Conservation (phyloP, 2,797 vertebrate species). For the Propithecus perrieri region DNA sequence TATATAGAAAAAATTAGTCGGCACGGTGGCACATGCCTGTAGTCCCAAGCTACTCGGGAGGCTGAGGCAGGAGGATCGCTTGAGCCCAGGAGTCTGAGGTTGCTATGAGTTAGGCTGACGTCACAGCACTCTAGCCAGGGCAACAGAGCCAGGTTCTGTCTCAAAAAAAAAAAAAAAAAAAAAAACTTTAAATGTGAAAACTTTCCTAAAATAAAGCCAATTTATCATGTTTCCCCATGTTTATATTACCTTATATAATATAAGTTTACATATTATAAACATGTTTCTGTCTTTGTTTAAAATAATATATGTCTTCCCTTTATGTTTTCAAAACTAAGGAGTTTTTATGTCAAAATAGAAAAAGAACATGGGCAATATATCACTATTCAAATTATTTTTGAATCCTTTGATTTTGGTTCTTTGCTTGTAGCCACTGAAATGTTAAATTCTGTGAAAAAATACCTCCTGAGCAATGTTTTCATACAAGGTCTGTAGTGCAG, state of each 20-base stretch:
- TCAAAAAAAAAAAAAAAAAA: too few species aligned
- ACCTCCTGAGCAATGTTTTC: not conserved
- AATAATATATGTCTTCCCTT: not conserved
- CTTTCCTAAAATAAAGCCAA: not conserved
- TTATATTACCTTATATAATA: not conserved
- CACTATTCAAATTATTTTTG: not conserved
- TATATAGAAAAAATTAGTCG: too few species aligned
- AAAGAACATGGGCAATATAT: not conserved
- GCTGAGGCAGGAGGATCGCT: too few species aligned
- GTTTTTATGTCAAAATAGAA: not conserved
- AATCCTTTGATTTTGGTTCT: not conserved
- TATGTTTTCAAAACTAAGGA: not conserved
- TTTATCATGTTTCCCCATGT: not conserved
- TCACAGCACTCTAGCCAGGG: too few species aligned
- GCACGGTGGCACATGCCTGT: too few species aligned
- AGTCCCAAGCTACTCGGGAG: too few species aligned
- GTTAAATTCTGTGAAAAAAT: not conserved
- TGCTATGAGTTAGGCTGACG: too few species aligned
- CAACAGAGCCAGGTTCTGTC: too few species aligned
- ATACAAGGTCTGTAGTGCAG: not conserved
- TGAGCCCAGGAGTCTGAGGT: too few species aligned
- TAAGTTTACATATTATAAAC: not conserved
- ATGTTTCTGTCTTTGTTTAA: not conserved
- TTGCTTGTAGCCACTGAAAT: not conserved
- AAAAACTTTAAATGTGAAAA: not conserved